Evolutionary conservation across 2,797 vertebrate genomes (phyloP).

Genomic region (Thripadectes ignobilis): DNA sequence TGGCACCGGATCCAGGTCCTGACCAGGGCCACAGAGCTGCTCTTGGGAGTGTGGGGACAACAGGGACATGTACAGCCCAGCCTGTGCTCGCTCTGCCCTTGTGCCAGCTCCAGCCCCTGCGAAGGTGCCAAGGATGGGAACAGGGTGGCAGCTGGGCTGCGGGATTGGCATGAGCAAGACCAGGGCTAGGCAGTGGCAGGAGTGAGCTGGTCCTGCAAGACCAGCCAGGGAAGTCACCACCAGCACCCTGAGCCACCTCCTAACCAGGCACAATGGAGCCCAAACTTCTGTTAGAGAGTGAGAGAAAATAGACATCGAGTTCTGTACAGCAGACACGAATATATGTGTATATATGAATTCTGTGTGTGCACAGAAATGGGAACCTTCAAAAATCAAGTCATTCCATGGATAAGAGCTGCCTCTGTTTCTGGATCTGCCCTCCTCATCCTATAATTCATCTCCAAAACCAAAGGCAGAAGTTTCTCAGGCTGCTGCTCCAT

Average conservation of each 20-base stretch:
- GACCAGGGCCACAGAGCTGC: rapidly evolving
- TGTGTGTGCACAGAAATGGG: rapidly evolving
- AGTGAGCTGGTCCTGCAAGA: neutral
- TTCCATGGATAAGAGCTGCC: rapidly evolving
- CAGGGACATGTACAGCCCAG: rapidly evolving
- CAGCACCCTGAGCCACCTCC: neutral
- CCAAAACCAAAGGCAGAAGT: neutral
- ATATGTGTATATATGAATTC: rapidly evolving
- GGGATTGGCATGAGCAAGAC: rapidly evolving
- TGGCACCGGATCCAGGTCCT: rapidly evolving
- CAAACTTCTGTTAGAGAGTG: rapidly evolving
- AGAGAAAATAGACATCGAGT: rapidly evolving
- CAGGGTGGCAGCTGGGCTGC: neutral
- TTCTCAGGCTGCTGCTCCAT: neutral
- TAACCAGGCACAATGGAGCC: neutral
- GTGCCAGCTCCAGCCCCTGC: neutral
- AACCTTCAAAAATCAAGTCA: neutral
- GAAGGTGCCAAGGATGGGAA: rapidly evolving
- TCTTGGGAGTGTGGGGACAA: neutral
- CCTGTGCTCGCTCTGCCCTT: rapidly evolving
- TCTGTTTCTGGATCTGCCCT: neutral
- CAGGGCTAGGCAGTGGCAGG: neutral
- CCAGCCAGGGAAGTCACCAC: neutral
- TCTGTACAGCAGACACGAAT: rapidly evolving
- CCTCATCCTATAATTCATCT: rapidly evolving